Base-by-base conservation (phyloP, 2,797 vertebrate species). In the Acanthopagrus latus region DNA sequence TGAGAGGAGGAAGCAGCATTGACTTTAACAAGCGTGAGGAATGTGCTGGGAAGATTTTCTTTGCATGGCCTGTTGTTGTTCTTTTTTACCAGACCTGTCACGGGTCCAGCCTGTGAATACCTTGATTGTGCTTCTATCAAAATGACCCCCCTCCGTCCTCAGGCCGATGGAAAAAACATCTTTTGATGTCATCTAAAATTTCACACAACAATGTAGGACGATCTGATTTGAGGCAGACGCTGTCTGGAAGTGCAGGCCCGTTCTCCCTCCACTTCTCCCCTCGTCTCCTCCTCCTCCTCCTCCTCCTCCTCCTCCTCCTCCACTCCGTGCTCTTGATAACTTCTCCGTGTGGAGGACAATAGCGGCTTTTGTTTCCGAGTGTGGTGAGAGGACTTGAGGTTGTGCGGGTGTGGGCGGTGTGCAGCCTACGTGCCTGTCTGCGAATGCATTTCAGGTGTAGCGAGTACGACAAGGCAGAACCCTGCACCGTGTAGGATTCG, bases 181-280 rank as follows among this genome's bases (percentile, higher is more conserved):
- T 93, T 93, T 94, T 93, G 89, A 94, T 94, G 92, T 93, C 91
- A 93, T 92, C 93, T 95, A 85, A 93, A 94, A 94, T 95, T 95
- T 95, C 95, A 94, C 94, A 94, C 93, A 93, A 94, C 94, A 93
- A 88, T 88, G 86, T 82, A 72, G 87, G 89, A 92, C 80, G 86
- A 95, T 95, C 91, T 94, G 93, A 94, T 95, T 92, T 81, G 88
- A 84, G 86, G 88, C 88, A 89, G 91, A 91, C 87, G 70, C 78
- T 82, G 91, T 92, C 86, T 92, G 88, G 91, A 83, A 79, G 85
- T 1, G 51, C 78, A 73, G 87, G 78, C 78, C 79, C 27, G n/a
- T 70, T 85, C 87, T 78, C 84, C 87, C 85, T 69, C 75, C 55
- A 65, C 78, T 76, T 1, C 86, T 76, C 84, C 86, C 74, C 62